These are phyloP conservation scores for Atrichornis clamosus DNA, from an alignment of 2,113 vertebrate species.

Conservation along the genomic window DNA sequence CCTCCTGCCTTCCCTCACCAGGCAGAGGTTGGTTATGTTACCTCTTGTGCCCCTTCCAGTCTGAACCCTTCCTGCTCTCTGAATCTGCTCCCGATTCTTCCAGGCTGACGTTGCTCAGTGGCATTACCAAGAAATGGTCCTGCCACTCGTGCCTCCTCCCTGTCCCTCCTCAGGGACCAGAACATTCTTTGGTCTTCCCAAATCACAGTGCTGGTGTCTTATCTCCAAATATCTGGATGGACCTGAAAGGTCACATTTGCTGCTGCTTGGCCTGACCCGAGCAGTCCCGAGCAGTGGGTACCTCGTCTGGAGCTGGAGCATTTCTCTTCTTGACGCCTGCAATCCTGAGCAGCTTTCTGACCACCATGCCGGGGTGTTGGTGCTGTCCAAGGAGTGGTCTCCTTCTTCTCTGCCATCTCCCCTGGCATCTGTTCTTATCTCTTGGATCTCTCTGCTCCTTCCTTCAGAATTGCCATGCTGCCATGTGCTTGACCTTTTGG, in stretches of 20 bases:
- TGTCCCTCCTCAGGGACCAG: neutral
- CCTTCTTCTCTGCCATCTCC: neutral
- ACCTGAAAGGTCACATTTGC: neutral
- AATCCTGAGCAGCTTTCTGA: neutral
- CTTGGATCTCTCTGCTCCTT: neutral
- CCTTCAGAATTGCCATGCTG: neutral
- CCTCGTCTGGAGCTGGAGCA: neutral
- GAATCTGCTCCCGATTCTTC: fast-evolving
- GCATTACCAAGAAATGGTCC: neutral
- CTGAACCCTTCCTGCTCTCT: neutral
- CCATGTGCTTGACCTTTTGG: neutral
- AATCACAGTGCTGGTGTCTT: neutral
- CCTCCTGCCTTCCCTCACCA: neutral
- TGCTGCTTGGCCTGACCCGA: neutral
- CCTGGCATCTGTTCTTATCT: neutral
- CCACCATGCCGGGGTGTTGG: neutral
- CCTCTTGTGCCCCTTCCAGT: neutral
- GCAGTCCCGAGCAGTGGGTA: neutral
- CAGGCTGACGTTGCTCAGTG: neutral
- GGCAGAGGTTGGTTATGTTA: fast-evolving
- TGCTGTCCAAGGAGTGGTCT: neutral
- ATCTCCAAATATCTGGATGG: neutral
- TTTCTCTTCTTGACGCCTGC: neutral
- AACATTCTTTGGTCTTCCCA: neutral
- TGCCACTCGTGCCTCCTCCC: neutral